phyloP scores from a whole-genome alignment of 2,797 vertebrate genomes.

The Gadopsis bispinosus region DNA sequence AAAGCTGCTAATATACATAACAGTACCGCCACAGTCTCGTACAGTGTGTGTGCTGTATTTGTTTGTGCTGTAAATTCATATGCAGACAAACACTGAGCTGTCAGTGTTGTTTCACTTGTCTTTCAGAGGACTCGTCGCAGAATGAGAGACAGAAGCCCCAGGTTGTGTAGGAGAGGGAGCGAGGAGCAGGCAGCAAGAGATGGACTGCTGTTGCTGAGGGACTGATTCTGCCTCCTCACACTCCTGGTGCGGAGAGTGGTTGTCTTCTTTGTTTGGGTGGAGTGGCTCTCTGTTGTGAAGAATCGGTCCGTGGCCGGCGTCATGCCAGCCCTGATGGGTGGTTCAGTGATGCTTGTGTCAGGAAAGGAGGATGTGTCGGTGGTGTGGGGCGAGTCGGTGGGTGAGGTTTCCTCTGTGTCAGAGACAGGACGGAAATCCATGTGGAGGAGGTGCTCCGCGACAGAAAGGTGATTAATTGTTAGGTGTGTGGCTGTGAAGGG shows the following conservation, averaged over 20 bases:
- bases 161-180: conserved; percentile 19
- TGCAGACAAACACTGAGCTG: neutral
- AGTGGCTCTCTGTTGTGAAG: conserved; percentile 64
- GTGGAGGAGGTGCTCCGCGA: conserved; percentile 30
- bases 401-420: conserved; percentile 34
- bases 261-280: conserved; percentile 76
- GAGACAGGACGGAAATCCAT: conserved; percentile 42
- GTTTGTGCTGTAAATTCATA: conserved; percentile 55
- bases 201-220: conserved; percentile 51
- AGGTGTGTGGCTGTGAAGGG: conserved; percentile 39
- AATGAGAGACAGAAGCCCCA: conserved; percentile 61
- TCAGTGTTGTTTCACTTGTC: conserved; percentile 4
- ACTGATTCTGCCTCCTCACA: conserved; percentile 81
- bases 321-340: conserved; percentile 20
- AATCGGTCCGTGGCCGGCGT: conserved; percentile 48
- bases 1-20: conserved; percentile 11
- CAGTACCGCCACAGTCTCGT: conserved; percentile 2
- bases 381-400: conserved; percentile 25
- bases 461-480: conserved; percentile 44
- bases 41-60: conserved; percentile 20
- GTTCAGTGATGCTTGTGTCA: conserved; percentile 51
- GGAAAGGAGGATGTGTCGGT: conserved; percentile 35
- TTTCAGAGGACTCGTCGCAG: conserved; percentile 56
- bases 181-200: conserved; percentile 12
- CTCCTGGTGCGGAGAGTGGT: conserved; percentile 83